These are phyloP conservation scores for Tholera decimalis DNA, from an alignment of 2,888 invertebrate genomes.

Conservation along the genomic window DNA sequence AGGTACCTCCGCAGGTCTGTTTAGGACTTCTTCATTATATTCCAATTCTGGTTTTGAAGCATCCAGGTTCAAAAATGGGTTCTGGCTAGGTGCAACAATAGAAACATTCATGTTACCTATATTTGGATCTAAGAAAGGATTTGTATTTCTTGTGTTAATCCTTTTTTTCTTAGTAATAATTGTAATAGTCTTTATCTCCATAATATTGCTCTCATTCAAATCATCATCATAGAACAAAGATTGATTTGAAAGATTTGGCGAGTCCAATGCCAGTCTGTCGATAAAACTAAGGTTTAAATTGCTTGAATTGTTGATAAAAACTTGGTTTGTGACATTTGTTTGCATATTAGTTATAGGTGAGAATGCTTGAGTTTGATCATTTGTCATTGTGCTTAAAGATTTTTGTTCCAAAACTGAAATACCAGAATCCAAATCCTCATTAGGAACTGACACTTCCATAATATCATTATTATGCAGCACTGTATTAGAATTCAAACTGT, in stretches of 20 bases:
- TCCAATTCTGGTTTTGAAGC: slow-evolving; percentile 75
- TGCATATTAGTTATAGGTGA: slow-evolving; percentile 78
- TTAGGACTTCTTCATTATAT: slow-evolving; percentile 76
- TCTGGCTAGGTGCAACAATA: slow-evolving; percentile 61
- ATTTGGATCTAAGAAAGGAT: slow-evolving; percentile 86
- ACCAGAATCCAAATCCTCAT: slow-evolving; percentile 65
- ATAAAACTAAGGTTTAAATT: slow-evolving; percentile 87
- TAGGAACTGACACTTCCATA: slow-evolving; percentile 59
- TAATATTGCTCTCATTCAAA: slow-evolving; percentile 89
- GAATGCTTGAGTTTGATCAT: slow-evolving; percentile 63
- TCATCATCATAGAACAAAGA: slow-evolving; percentile 88
- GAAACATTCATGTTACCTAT: slow-evolving; percentile 66
- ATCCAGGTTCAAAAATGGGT: slow-evolving; percentile 79
- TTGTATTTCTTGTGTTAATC: slow-evolving; percentile 80
- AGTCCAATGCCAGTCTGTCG: slow-evolving; percentile 85
- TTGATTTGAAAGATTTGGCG: slow-evolving; percentile 82
- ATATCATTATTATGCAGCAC: slow-evolving; percentile 38
- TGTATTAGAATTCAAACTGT: slow-evolving; percentile 24
- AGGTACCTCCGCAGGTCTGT: slow-evolving; percentile 63
- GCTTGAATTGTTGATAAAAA: slow-evolving; percentile 81
- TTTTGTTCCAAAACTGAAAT: slow-evolving; percentile 82
- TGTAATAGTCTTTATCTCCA: slow-evolving; percentile 90
- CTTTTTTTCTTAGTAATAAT: slow-evolving; percentile 86
- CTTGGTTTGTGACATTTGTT: slow-evolving; percentile 81
- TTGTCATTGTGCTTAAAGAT: slow-evolving; percentile 63